Base-by-base conservation (phyloP, 2,888 invertebrate genomes). In the Fragum sueziense region DNA sequence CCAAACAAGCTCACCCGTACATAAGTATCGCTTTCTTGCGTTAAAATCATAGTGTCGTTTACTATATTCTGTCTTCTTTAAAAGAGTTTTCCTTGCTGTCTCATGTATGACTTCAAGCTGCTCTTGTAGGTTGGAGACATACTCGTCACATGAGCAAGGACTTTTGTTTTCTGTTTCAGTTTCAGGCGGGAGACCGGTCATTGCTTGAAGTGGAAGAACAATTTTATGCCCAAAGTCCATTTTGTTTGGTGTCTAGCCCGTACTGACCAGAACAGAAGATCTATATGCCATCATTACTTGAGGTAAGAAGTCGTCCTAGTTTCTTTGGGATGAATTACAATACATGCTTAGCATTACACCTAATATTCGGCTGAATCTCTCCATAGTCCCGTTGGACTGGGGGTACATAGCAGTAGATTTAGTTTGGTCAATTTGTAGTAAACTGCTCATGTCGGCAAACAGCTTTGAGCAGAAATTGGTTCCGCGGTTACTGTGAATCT, bases 311-410 rank as follows among this genome's bases (percentile, higher is more conserved):
- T 79, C 14, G 69, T 91, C 59, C n/a, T n/a, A n/a, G n/a, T n/a
- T n/a, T n/a, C n/a, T n/a, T n/a, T n/a, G n/a, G n/a, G n/a, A n/a
- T n/a, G n/a, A n/a, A n/a, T n/a, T n/a, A n/a, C n/a, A n/a, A n/a
- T n/a, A n/a, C n/a, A n/a, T n/a, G n/a, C n/a, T n/a, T n/a, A n/a
- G n/a, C n/a, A n/a, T n/a, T n/a, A n/a, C n/a, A n/a, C n/a, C n/a
- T n/a, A n/a, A n/a, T 1, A 87, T 90, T 25, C 82, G 54, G 76
- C 88, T 87, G 37, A 82, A 84, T n/a, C 89, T 25, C 70, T 91
- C 90, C 0, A 85, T 81, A 20, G 74, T 31, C 0, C 88, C 91
- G 76, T 91, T 81, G 0, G 79, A 59, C 59, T 77, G 78, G 11
- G 84, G 82, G 20, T 41, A 47, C 31, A 68, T 67, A 37, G 67